These are phyloP conservation scores for Uropsilus gracilis DNA, from an alignment of 2,113 vertebrate genomes.

Conservation along the genomic window DNA sequence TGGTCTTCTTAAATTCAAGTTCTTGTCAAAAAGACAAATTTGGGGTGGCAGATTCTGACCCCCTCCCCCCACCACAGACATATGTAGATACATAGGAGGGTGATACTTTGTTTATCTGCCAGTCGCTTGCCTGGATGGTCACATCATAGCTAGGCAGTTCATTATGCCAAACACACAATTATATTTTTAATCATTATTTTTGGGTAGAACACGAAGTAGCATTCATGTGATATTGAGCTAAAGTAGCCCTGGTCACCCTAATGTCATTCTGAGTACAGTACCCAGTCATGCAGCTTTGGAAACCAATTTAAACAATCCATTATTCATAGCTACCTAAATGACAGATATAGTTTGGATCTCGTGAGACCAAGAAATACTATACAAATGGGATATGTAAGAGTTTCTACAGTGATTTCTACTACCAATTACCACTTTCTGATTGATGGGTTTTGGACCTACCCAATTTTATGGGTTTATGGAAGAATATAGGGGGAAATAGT, in stretches of 20 bases:
- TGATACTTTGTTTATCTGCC: background rate
- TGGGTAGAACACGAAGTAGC: background rate
- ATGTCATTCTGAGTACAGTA: background rate
- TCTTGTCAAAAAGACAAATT: too few relatives aligned
- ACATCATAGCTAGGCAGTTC: background rate
- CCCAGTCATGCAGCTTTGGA: background rate
- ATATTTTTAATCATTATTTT: background rate
- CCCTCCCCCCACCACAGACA: too few relatives aligned
- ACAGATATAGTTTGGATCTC: background rate
- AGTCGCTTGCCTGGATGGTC: background rate
- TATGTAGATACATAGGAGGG: background rate
- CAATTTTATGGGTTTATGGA: too few relatives aligned
- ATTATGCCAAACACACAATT: background rate
- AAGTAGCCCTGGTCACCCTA: fast-evolving
- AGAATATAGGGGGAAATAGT: background rate
- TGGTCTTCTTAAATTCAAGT: too few relatives aligned
- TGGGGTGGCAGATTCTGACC: too few relatives aligned
- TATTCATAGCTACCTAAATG: background rate
- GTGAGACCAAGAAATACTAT: background rate
- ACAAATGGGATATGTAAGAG: background rate
- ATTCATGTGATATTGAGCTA: background rate
- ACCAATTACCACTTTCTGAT: background rate
- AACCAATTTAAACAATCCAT: background rate
- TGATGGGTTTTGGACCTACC: background rate
- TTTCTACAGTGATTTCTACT: background rate